Evolutionary conservation across 2,113 vertebrate genomes (phyloP), one percentile per base, ranked within the genome.

Genomic region (Struthidea cinerea): DNA sequence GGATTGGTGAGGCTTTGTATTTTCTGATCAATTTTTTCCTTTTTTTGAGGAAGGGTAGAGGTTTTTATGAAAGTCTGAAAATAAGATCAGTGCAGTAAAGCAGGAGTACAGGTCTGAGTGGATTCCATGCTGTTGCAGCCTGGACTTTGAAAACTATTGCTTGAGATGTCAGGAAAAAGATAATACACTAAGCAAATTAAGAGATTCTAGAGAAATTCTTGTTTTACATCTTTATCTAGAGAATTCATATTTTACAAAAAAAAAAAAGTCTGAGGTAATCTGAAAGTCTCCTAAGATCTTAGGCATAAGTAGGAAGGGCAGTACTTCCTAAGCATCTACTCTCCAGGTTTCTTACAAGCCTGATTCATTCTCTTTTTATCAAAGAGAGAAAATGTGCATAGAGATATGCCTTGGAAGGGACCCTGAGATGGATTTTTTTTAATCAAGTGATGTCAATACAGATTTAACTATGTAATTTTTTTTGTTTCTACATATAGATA

Each of bases 401-500:
- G 63, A 90, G 20, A 32, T 60, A 16, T 1, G 26, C 68, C 74
- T 86, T 67, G 68, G 42, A 65, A 91, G 35, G 42, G 41, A 61
- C 76, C 14, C 42, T 80, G 79, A 86, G 75, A 77, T 16, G 13
- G 17, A 69, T 93, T 92, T 71, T 85, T 44, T 82, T 94, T 79
- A 76, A 90, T 88, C 71, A 79, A 64, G 57, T 79, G 5, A 68
- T 93, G 83, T 73, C 83, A 85, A 88, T 90, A 90, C 75, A 86
- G 86, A 83, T 83, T 69, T 93, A 70, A 96, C 79, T 88, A 5
- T 85, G 53, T 87, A 75, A 75, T 63, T 91, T 94, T 86, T 84
- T 80, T 75, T 94, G 83, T 96, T 96, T 91, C 86, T 96, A 90
- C 83, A 89, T 92, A 83, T 77, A 95, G 83, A 89, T 89, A 32